Evolutionary conservation across 2,113 vertebrate species (phyloP), one percentile per base, ranked within the genome.

Genomic region (Centropus unirufus): DNA sequence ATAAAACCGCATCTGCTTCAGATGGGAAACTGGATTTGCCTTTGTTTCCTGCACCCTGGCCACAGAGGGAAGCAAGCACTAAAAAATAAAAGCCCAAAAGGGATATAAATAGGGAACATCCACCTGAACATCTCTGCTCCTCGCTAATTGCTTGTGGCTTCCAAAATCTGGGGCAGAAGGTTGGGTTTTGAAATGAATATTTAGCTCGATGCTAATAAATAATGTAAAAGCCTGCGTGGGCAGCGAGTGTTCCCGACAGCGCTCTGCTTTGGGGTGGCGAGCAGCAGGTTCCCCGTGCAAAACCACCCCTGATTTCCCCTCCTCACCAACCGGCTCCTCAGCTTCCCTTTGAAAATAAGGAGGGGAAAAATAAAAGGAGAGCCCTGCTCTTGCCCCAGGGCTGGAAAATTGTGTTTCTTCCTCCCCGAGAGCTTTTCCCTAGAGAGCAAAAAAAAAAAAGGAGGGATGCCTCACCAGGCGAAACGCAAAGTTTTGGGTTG

Each of bases 1-100:
- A 16, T n/a, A 57, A 34, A 40, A 52, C 14, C 17, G 26, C 54
- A 52, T 51, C 34, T 18, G 1, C 30, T 83, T 75, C 32, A 32
- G 29, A 19, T 23, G 51, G 14, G 34, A 92, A 89, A 52, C 5
- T 22, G 20, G 57, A 18, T 90, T 70, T 58, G 58, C 61, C 32
- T 8, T 58, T 14, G 2, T 44, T 89, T 46, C 20, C 82, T 47
- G 19, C 2, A 1, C 5, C 62, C 44, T 8, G 5, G 40, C 47
- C 51, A 23, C 1, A 1, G 24, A 54, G 21, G 15, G 55, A 83
- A 58, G 34, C 19, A 2, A 14, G 32, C 13, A 16, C 47, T 30
- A 26, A 10, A 89, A 82, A 93, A 80, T 14, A 36, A 61, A 61
- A 95, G 83, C 95, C 96, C 69, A 7, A 87, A n/a, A 94, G 96